Percentiles rank a stretch among this genome's conserved stretches.
Conservation (phyloP, 2,888 invertebrate species). For the Dascillus cervinus region DNA sequence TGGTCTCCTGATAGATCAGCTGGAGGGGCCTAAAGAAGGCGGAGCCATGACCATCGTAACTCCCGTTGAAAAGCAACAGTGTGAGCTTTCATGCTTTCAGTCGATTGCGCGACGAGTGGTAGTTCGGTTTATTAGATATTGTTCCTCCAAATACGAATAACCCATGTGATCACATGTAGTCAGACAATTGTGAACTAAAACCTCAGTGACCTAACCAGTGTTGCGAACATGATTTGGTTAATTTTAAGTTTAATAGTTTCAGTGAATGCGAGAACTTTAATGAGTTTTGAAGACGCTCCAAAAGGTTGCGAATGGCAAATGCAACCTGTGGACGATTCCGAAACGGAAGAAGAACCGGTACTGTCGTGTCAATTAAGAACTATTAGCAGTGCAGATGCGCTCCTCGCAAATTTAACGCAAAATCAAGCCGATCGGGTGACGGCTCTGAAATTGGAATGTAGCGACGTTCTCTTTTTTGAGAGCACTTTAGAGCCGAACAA, state of each 20-base stretch:
- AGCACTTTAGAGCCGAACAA: constrained; percentile 53
- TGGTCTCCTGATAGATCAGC: constrained; percentile 30
- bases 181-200: no score
- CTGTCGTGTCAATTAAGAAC: constrained; percentile 65
- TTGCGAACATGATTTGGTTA: constrained; percentile 8
- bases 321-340: constrained; percentile 50
- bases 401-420: constrained; percentile 61
- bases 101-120: no score
- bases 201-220: neutral
- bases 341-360: constrained; percentile 47
- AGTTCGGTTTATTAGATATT: no score
- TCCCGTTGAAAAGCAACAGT: constrained; percentile 26
- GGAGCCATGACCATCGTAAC: constrained; percentile 34
- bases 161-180: no score
- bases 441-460: constrained; percentile 63
- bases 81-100: constrained; percentile 11
- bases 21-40: constrained; percentile 29
- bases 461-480: constrained; percentile 67
- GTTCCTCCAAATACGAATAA: no score
- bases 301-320: constrained; percentile 66
- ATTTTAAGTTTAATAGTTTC: constrained; percentile 10
- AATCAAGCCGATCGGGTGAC: constrained; percentile 61
- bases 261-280: constrained; percentile 32
- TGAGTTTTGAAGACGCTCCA: constrained; percentile 54
- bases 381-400: constrained; percentile 59